Evolutionary conservation across 2,113 vertebrate genomes (phyloP).

Genomic region (Chinchilla lanigera): DNA sequence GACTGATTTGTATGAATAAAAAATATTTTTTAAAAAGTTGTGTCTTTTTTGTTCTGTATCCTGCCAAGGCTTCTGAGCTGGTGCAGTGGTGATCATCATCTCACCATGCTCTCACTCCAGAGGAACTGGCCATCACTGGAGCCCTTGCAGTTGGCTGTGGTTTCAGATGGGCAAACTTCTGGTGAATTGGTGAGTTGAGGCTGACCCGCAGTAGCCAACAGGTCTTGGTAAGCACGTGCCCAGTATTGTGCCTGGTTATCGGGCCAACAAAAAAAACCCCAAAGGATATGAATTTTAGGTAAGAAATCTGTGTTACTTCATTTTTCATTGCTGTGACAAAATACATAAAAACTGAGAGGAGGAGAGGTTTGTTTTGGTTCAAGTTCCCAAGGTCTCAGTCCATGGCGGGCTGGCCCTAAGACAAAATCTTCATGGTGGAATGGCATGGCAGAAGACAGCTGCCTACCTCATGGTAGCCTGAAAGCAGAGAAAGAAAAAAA

Average conservation of each 20-base stretch:
- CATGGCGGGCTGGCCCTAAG: neutral
- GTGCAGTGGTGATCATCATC: neutral
- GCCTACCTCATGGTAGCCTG: neutral
- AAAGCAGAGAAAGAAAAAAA: neutral
- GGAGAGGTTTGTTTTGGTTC: neutral
- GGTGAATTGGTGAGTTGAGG: neutral
- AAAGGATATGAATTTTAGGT: neutral
- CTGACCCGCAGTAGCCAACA: neutral
- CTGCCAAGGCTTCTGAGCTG: neutral
- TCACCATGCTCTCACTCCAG: rapidly evolving
- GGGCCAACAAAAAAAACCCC: neutral
- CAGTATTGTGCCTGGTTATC: neutral
- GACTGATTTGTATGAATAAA: neutral
- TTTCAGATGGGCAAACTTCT: neutral
- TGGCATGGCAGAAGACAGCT: neutral
- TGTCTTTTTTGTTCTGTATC: neutral
- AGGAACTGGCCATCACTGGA: rapidly evolving
- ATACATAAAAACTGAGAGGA: neutral
- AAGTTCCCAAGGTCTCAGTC: neutral
- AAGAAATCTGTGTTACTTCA: neutral
- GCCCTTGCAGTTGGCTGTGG: neutral
- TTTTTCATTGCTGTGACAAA: neutral
- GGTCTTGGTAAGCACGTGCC: neutral
- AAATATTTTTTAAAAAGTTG: neutral
- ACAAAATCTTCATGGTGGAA: neutral